Evolutionary conservation across 2,888 invertebrate genomes (phyloP), one percentile per base, ranked within the genome.

Genomic region (Drosophila maculinotata): DNA sequence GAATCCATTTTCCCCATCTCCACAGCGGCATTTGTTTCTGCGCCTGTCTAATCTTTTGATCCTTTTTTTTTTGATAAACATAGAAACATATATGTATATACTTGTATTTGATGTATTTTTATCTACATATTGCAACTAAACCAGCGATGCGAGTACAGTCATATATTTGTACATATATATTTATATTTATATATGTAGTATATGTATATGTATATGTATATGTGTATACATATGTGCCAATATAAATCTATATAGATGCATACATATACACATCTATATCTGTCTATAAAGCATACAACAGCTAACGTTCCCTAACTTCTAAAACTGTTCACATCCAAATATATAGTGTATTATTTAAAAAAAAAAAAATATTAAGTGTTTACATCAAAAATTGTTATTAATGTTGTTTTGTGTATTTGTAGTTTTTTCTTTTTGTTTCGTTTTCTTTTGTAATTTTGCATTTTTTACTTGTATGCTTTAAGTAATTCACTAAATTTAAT

Each of bases 91-190:
- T 31, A 30, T 41, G 15, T 35, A 33, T 47, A 36, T 41, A 39
- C 17, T 12, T 36, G 28, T 48, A 30, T 35, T 26, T 33, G 1
- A 45, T 48, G 33, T 42, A 44, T 44, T 35, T 65, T 75, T 83
- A 80, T 84, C 74, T 87, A 87, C 69, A 87, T 79, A 79, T 79
- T 79, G 87, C 79, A 79, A 87, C 87, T 87, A 84, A 84, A 77
- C 74, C 87, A 76, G 77, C 75, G 75, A 39, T 63, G 74, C 60
- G 57, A 59, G 73, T 68, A 60, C 36, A 58, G 45, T 57, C 58
- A 64, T 65, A 64, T 67, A 30, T 39, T 44, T 39, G 20, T 59
- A 14, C 31, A 44, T 28, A 17, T 56, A 28, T 49, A n/a, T 14
- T 14, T 42, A 39, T 48, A n/a, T 53, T 7, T 41, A 23, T 31